These are phyloP conservation scores for Oryzias dopingdopingensis DNA, from an alignment of 2,797 vertebrate species.

Conservation along the genomic window DNA sequence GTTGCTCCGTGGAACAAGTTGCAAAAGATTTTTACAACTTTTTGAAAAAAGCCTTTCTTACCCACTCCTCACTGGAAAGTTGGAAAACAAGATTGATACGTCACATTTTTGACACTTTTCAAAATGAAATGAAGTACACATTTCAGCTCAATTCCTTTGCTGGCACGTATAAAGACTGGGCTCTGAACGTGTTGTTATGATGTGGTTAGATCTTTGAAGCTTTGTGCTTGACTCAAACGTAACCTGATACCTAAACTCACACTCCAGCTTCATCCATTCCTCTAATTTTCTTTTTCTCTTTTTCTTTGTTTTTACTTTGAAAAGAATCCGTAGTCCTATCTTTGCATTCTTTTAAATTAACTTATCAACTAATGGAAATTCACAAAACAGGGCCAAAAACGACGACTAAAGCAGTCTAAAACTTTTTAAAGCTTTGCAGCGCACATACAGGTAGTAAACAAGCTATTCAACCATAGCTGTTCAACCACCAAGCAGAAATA, in stretches of 20 bases:
- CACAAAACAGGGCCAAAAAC: no score
- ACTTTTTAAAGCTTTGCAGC: no score
- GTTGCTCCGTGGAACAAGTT: conserved; percentile 7
- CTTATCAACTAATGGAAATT: no score
- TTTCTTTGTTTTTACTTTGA: conserved; percentile 9
- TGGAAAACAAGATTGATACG: no score
- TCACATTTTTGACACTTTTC: neutral
- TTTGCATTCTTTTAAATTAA: no score
- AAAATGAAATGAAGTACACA: no score
- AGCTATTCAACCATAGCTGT: no score
- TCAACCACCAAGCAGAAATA: no score
- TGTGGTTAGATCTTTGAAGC: conserved; percentile 64
- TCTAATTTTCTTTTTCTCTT: conserved; percentile 44
- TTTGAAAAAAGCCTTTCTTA: conserved; percentile 7
- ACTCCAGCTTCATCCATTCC: conserved; percentile 49
- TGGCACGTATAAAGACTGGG: conserved; percentile 12
- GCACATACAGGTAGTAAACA: no score
- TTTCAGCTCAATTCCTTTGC: no score
- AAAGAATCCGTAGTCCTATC: no score
- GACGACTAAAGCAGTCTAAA: no score
- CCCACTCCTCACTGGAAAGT: neutral
- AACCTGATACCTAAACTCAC: conserved; percentile 53
- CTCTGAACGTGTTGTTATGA: conserved; percentile 41
- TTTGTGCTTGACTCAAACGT: conserved; percentile 55
- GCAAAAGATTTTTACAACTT: conserved; percentile 22